Percentiles rank a stretch among this genome's conserved stretches.
Conservation (phyloP, 2,888 invertebrate species). For the Zaprionus lineosus region DNA sequence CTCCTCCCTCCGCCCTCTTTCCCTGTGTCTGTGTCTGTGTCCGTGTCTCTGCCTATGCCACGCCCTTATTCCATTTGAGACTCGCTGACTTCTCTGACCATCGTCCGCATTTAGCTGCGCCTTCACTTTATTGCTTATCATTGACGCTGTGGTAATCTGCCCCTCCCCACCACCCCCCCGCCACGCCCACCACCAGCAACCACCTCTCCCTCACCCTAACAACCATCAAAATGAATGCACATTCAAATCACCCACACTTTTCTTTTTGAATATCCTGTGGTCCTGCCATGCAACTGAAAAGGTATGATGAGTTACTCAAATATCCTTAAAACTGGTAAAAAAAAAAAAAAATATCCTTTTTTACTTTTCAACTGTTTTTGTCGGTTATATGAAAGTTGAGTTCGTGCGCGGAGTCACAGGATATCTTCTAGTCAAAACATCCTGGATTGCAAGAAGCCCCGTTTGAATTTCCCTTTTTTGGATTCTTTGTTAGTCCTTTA, state of each 20-base stretch:
- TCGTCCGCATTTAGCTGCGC: conserved; percentile 34
- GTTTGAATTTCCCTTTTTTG: conserved; percentile 2
- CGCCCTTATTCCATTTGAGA: not conserved
- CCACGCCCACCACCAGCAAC: not conserved
- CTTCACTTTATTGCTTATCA: conserved; percentile 52
- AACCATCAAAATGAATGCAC: conserved; percentile 33
- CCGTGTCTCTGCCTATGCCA: not conserved
- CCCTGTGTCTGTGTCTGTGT: conserved; percentile 3
- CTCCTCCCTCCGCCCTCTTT: conserved; percentile 2
- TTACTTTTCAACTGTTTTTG: too few species aligned
- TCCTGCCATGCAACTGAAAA: too few species aligned
- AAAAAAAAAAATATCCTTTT: too few species aligned
- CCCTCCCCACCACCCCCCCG: not conserved
- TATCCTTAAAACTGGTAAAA: too few species aligned
- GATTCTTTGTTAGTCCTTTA: conserved; percentile 40
- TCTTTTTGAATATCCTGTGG: conserved; percentile 29
- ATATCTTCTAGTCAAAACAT: not conserved
- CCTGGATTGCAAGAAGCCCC: not conserved
- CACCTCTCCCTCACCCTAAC: not conserved
- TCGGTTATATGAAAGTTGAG: too few species aligned
- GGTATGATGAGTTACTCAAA: too few species aligned
- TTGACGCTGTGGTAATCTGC: conserved; percentile 37
- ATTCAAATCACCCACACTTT: conserved; percentile 56
- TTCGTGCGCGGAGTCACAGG: too few species aligned
- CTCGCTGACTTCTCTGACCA: conserved; percentile 50